Percentiles rank a stretch among this genome's conserved stretches.
These are phyloP conservation scores for Trematomus bernacchii DNA, from an alignment of 2,797 vertebrate genomes.

Conservation along the genomic window DNA sequence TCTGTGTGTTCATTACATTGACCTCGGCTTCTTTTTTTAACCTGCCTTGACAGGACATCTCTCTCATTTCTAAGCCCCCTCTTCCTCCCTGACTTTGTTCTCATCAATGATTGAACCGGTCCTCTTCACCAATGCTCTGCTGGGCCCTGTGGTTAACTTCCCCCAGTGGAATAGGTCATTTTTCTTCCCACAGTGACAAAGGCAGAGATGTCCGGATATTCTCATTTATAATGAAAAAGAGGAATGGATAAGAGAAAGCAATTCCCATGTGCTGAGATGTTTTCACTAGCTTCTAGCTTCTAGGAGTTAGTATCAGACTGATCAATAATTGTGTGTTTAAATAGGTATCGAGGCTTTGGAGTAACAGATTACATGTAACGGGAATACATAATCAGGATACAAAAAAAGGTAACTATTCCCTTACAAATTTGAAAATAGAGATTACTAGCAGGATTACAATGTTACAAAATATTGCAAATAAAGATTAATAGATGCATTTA, in stretches of 20 bases:
- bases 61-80: constrained; percentile 56
- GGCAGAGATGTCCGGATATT: constrained; percentile 14
- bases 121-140: constrained; percentile 59
- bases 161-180: constrained; percentile 50
- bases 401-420: too few relatives aligned
- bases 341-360: too few relatives aligned
- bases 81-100: constrained; percentile 49
- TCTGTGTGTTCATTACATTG: constrained; percentile 28
- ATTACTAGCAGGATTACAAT: too few relatives aligned
- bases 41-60: constrained; percentile 37
- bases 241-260: background rate
- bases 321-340: background rate
- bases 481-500: too few relatives aligned
- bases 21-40: constrained; percentile 44
- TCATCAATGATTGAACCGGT: constrained; percentile 72
- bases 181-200: constrained; percentile 41
- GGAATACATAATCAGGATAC: too few relatives aligned
- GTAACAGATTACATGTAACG: too few relatives aligned
- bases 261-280: background rate
- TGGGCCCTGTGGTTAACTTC: constrained; percentile 61
- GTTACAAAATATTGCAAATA: too few relatives aligned
- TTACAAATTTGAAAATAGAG: too few relatives aligned
- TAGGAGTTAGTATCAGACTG: background rate
- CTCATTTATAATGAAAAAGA: constrained; percentile 25
- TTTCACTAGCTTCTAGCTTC: background rate